phyloP scores from a whole-genome alignment of 2,797 vertebrate species.

The Eulemur coronatus region DNA sequence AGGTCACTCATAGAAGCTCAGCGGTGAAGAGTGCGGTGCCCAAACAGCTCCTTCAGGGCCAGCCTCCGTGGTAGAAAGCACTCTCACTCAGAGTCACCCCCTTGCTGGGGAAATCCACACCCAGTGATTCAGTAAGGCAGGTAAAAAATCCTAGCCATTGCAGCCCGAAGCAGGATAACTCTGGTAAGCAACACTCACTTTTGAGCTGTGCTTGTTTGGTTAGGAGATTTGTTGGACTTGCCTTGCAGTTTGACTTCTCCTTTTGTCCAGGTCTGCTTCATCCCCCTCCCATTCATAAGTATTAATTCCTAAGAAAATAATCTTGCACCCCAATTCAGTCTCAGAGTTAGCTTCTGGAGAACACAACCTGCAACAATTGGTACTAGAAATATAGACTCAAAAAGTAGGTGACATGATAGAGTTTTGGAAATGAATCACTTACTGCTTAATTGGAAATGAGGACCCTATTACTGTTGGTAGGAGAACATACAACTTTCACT shows the following conservation, averaged over 20 bases:
- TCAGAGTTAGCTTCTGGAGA: neutral
- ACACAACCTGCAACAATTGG: neutral
- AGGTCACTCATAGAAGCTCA: accelerated
- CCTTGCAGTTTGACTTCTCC: neutral
- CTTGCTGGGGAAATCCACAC: neutral
- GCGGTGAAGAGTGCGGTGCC: accelerated
- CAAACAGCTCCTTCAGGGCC: neutral
- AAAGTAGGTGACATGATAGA: neutral
- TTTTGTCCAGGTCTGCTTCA: neutral
- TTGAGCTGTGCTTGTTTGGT: neutral
- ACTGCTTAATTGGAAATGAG: neutral
- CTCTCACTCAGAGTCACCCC: neutral
- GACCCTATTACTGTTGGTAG: neutral
- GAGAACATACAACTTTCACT: neutral
- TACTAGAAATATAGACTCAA: neutral
- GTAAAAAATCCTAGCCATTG: neutral
- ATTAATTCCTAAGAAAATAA: neutral
- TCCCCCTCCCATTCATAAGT: neutral
- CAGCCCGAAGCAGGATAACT: too few species aligned
- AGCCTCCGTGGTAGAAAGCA: neutral
- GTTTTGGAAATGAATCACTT: neutral
- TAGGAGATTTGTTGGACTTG: neutral
- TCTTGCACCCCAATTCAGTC: neutral
- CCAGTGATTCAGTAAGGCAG: neutral
- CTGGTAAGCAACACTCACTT: neutral